phyloP scores from a whole-genome alignment of 2,113 vertebrate genomes.

The Cheirogaleus medius region DNA sequence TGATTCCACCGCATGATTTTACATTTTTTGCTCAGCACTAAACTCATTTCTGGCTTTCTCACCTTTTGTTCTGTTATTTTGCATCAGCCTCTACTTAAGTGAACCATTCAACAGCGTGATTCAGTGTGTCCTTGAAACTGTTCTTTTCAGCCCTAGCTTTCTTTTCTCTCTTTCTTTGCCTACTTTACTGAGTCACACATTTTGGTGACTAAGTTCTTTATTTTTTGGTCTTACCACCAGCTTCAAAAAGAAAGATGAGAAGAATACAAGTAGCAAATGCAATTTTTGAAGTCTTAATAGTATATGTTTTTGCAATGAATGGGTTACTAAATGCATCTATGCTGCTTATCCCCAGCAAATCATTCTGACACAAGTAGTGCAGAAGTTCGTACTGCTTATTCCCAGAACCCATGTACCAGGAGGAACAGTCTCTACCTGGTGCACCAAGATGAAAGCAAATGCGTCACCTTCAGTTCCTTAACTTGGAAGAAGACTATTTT shows the following conservation, averaged over 20 bases:
- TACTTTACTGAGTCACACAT: neutral
- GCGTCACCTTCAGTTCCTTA: neutral
- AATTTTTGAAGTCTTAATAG: neutral
- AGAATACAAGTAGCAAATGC: neutral
- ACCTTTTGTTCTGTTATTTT: neutral
- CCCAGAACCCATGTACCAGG: neutral
- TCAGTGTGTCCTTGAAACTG: neutral
- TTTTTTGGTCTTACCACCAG: neutral
- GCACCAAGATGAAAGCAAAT: neutral
- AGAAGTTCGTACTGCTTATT: neutral
- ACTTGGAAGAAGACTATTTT: neutral
- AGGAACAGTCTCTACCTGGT: neutral
- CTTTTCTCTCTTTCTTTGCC: neutral
- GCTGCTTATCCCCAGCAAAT: neutral
- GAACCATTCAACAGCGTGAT: neutral
- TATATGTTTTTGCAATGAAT: neutral
- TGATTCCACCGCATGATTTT: neutral
- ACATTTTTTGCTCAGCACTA: neutral
- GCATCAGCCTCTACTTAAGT: neutral
- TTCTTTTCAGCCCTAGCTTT: neutral
- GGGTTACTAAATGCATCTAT: neutral
- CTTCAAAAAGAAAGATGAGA: conserved; percentile 15
- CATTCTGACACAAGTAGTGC: neutral
- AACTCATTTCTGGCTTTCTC: conserved; percentile 29
- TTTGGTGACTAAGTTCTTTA: conserved; percentile 41